A percentile compares a stretch with the other conserved stretches of the same genome.
phyloP scores from a whole-genome alignment of 2,797 vertebrate genomes.

The Pangasius djambal region DNA sequence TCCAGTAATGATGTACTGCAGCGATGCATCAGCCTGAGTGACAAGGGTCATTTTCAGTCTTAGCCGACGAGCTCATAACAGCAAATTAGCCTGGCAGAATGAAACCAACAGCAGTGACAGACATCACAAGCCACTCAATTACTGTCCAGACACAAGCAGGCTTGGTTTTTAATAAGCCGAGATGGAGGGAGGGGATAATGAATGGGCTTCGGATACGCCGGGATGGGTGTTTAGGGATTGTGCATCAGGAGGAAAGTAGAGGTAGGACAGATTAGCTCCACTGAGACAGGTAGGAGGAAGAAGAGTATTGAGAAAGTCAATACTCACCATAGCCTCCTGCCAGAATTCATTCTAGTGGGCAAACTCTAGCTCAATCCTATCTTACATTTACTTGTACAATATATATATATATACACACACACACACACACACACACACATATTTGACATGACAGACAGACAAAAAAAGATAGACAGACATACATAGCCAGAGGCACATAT shows the following conservation, averaged over 20 bases:
- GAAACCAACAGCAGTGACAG: conserved; percentile 58
- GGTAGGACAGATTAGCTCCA: background rate
- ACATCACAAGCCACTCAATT: conserved; percentile 64
- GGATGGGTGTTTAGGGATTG: conserved; percentile 20
- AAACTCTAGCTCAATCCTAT: background rate
- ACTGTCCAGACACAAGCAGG: conserved; percentile 47
- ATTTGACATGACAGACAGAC: background rate
- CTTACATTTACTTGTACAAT: background rate
- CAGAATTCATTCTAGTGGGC: conserved; percentile 5
- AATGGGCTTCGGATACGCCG: conserved; percentile 23
- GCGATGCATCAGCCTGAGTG: conserved; percentile 43
- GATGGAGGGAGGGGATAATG: conserved; percentile 42
- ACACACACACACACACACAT: too few species aligned
- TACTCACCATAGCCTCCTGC: background rate
- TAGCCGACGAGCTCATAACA: conserved; percentile 47
- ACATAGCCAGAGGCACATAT: background rate
- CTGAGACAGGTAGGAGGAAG: background rate
- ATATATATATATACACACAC: too few species aligned
- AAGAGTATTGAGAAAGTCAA: conserved; percentile 18
- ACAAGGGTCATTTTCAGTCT: conserved; percentile 55
- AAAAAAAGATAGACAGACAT: background rate
- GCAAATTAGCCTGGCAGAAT: conserved; percentile 48
- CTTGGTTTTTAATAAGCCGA: conserved; percentile 29
- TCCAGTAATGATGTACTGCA: conserved; percentile 56
- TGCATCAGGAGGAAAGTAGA: background rate